Base-by-base conservation (phyloP, 2,113 vertebrate species). In the Hippolais icterina region DNA sequence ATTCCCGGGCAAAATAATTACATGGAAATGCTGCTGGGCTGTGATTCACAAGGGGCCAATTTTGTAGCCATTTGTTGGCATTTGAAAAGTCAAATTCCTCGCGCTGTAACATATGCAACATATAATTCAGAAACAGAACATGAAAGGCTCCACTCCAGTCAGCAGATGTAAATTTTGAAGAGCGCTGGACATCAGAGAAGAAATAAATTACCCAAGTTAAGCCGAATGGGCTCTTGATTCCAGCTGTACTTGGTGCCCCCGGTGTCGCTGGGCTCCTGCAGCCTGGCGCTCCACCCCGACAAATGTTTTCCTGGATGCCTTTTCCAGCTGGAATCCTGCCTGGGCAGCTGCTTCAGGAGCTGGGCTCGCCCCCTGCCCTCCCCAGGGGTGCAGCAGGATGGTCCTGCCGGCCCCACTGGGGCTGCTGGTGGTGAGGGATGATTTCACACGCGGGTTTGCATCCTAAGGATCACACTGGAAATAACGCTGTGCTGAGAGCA, bases 1-100 rank as follows among this genome's bases (percentile, higher is more conserved):
- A 97, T 97, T 96, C 89, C 91, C 22, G 46, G 81, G 82, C 80
- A 95, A 95, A 97, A 98, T 98, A 98, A 98, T 98, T 97, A 90
- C 94, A 91, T 94, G 91, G 97, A 97, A 98, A 97, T 94, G 95
- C 77, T 97, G 85, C 92, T 96, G 68, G 91, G 82, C 85, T 97
- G 54, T 95, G 98, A 97, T 80, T 97, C 97, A 96, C 96, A 77
- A 97, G 95, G 91, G 95, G 69, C 89, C 96, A 97, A 98, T 98
- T 98, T 98, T 96, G 85, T 93, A 96, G 90, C 90, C 96, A 92
- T 96, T 98, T 97, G 95, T 95, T 97, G 95, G 90, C 90, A 95
- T 96, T 95, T 92, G 84, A 97, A 97, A 97, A 95, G 96, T 97
- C 96, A 95, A 83, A 97, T 96, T 97, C 93, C 92, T 97, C 87